A percentile compares a stretch with the other conserved stretches of the same genome.
Evolutionary conservation across 2,888 invertebrate species (phyloP).

Genomic region (Nephrotoma appendiculata): DNA sequence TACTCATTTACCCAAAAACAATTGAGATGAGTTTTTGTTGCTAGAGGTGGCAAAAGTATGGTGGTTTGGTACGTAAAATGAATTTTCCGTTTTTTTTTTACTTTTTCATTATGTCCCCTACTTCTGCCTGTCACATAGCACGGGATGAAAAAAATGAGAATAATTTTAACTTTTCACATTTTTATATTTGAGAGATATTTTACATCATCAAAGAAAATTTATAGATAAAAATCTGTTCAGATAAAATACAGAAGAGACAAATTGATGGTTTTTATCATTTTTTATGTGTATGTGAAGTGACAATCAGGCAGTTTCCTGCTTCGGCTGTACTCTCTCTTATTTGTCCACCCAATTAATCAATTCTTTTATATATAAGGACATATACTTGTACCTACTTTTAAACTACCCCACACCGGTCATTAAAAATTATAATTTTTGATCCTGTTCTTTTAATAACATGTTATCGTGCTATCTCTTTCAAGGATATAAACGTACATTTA

Average conservation of each 20-base stretch:
- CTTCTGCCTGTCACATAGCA: background rate
- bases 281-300: background rate
- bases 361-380: background rate
- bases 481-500: background rate
- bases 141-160: background rate
- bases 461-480: background rate
- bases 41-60: background rate
- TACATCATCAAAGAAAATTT: background rate
- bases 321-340: background rate
- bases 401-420: background rate
- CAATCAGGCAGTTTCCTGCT: background rate
- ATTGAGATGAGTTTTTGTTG: background rate
- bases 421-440: background rate
- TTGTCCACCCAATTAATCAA: background rate
- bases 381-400: background rate
- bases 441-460: background rate
- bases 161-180: background rate
- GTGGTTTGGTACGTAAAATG: background rate
- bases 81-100: background rate
- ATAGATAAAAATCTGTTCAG: background rate
- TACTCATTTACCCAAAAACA: background rate
- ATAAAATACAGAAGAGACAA: background rate
- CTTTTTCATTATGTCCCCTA: background rate
- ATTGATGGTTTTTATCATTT: background rate
- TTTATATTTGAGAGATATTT: background rate